Base-by-base conservation (phyloP, 2,888 invertebrate species). In the Trichogramma evanescens region DNA sequence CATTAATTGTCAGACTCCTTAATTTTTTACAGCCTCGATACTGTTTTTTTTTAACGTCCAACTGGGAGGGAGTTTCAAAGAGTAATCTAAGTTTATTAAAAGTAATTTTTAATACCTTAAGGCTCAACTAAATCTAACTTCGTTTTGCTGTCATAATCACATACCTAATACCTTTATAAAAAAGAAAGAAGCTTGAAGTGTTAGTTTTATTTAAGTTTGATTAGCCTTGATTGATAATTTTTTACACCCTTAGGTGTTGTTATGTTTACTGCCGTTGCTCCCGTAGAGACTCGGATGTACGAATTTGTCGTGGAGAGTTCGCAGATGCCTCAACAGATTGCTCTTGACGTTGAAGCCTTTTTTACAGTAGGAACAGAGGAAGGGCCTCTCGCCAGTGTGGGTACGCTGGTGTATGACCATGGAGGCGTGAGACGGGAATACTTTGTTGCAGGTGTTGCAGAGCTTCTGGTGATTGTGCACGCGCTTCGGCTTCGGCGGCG, bases 261-360 rank as follows among this genome's bases (percentile, higher is more conserved):
- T 26, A 66, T 76, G 76, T 62, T 75, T 75, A 66, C 72, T 77
- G 53, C 77, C 77, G 55, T 77, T 78, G 63, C 76, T 77, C 42
- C 77, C 77, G 62, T 75, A 77, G 10, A 74, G 72, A 69, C 73
- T 77, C 41, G 80, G 80, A 68, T 79, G 79, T 61, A 84, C 80
- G 63, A 86, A 82, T 77, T 86, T 86, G 76, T 88, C 88, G 79
- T 89, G 89, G 64, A 89, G 77, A 43, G 89, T 89, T 74, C 89
- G 83, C 74, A 89, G 77, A 74, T 89, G 89, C 66, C 89, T 83
- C 65, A 89, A 75, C 64, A 89, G 78, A 77, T 89, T 89, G 64
- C 89, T 89, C 74, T 89, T 89, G 65, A 89, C 89, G 77, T 89
- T 89, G 79, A 89, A 89, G 4, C 87, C 88, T 74, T 89, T 89